phyloP scores from a whole-genome alignment of 2,797 vertebrate genomes.

The Myotis vivesi region DNA sequence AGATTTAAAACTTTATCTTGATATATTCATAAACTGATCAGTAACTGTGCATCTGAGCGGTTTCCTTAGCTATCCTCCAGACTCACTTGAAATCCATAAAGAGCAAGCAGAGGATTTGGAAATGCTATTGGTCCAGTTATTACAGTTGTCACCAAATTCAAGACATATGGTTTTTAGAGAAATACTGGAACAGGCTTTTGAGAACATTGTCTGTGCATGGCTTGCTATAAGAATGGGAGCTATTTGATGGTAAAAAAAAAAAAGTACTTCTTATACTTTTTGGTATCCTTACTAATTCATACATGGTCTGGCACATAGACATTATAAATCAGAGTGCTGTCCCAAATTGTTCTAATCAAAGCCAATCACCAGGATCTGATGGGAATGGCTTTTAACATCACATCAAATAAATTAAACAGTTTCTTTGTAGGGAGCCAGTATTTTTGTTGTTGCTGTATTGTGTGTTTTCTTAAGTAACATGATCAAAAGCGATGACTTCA shows the following conservation, averaged over 20 bases:
- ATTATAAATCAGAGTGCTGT: background rate
- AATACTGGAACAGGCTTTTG: background rate
- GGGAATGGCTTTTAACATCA: background rate
- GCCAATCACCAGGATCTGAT: background rate
- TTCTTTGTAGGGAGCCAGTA: background rate
- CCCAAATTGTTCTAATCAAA: background rate
- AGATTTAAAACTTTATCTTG: background rate
- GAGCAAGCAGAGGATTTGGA: background rate
- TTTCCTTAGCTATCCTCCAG: background rate
- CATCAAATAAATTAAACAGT: background rate
- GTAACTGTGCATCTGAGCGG: background rate
- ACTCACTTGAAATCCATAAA: background rate
- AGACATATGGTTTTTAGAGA: background rate
- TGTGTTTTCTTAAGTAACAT: background rate
- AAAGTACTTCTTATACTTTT: background rate
- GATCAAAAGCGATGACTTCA: background rate
- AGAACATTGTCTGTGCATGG: background rate
- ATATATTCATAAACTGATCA: background rate
- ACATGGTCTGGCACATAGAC: background rate
- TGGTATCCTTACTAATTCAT: background rate
- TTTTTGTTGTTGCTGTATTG: background rate
- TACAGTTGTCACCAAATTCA: background rate
- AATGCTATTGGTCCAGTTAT: background rate
- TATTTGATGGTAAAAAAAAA: background rate
- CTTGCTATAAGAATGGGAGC: background rate